phyloP scores from a whole-genome alignment of 2,888 invertebrate species.

The Ophion ellenae region DNA sequence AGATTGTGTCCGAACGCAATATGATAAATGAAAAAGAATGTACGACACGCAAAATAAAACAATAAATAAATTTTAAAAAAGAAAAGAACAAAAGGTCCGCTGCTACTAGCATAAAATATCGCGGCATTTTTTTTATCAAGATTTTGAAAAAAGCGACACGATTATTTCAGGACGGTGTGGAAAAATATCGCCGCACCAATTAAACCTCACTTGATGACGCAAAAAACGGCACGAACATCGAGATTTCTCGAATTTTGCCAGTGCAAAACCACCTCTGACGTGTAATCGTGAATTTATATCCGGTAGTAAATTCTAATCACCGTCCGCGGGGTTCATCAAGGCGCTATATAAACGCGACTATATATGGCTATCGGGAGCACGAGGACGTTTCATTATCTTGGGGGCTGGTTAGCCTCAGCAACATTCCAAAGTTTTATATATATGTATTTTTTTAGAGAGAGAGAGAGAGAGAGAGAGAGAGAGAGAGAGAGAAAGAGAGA shows the following conservation, averaged over 20 bases:
- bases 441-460: background rate
- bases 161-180: background rate
- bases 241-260: background rate
- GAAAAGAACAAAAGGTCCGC: no score
- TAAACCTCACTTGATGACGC: background rate
- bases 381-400: slow-evolving; percentile 61
- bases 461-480: no score
- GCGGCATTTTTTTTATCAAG: background rate
- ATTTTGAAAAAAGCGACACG: background rate
- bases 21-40: no score
- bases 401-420: slow-evolving; percentile 33
- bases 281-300: slow-evolving; percentile 38
- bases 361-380: slow-evolving; percentile 48
- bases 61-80: no score
- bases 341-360: slow-evolving; percentile 30
- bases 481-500: background rate
- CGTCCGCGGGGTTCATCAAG: slow-evolving; percentile 55
- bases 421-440: slow-evolving; percentile 50
- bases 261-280: background rate
- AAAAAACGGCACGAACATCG: background rate
- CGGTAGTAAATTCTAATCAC: slow-evolving; percentile 59
- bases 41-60: no score
- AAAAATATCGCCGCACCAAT: background rate
- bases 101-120: background rate
- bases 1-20: no score